These are phyloP conservation scores for Monochamus saltuarius DNA, from an alignment of 1,140 invertebrate genomes.

Conservation along the genomic window DNA sequence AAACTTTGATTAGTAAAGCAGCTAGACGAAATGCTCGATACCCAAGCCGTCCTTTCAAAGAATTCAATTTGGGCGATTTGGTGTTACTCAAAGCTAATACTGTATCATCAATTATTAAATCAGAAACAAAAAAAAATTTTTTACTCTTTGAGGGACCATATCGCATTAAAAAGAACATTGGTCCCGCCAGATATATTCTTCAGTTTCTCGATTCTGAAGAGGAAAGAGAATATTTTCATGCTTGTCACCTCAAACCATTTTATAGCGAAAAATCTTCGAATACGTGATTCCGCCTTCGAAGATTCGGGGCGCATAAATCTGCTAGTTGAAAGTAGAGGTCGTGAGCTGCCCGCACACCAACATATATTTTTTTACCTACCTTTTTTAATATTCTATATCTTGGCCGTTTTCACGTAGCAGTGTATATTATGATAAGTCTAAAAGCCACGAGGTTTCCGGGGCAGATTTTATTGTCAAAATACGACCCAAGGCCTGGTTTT, in stretches of 20 bases:
- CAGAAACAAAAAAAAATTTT: conserved; percentile 5
- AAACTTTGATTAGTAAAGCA: conserved; percentile 2
- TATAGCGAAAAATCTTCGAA: too few species aligned
- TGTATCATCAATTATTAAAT: not conserved
- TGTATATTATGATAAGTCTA: too few species aligned
- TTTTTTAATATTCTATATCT: too few species aligned
- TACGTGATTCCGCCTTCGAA: too few species aligned
- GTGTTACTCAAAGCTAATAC: conserved; percentile 3
- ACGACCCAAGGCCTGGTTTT: too few species aligned
- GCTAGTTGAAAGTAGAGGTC: too few species aligned
- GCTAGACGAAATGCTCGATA: not conserved
- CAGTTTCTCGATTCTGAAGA: conserved; percentile 1
- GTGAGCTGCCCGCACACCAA: too few species aligned
- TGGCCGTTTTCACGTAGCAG: too few species aligned
- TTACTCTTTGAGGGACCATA: conserved; percentile 14
- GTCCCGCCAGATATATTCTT: conserved; percentile 5
- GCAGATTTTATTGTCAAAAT: too few species aligned
- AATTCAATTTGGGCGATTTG: not conserved
- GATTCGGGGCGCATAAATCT: too few species aligned
- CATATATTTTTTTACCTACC: too few species aligned
- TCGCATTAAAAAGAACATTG: conserved; percentile 4
- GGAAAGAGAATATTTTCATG: conserved; percentile 8
- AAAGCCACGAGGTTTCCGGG: too few species aligned
- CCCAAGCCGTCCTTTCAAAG: not conserved
- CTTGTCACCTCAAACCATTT: conserved; percentile 1